Evolutionary conservation across 1,140 invertebrate genomes (phyloP).

Genomic region (Macrobrachium nipponense): DNA sequence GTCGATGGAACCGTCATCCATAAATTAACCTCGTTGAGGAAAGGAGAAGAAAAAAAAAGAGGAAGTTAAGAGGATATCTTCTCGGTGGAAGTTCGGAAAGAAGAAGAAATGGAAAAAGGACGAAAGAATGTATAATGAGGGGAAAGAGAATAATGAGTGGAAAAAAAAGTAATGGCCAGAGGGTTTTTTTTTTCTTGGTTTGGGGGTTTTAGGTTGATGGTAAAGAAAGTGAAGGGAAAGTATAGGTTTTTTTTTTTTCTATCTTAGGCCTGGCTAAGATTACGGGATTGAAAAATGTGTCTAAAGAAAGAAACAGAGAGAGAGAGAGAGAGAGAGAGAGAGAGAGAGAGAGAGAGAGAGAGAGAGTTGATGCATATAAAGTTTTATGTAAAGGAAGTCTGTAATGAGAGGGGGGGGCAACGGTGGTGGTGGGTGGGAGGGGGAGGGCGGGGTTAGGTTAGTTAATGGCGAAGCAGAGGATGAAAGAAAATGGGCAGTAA

Average conservation of each 20-base stretch:
- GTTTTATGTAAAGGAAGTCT: background rate
- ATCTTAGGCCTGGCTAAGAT: background rate
- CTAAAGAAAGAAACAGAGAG: background rate
- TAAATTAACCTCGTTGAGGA: too few species aligned
- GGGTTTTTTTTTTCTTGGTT: too few species aligned
- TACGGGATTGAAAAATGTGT: background rate
- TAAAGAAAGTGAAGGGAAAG: too few species aligned
- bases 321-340: background rate
- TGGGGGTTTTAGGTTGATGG: too few species aligned
- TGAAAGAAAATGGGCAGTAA: background rate
- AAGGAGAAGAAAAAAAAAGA: background rate
- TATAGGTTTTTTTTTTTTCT: too few species aligned
- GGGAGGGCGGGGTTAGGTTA: background rate
- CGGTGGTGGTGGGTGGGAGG: background rate
- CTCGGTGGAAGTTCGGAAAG: too few species aligned
- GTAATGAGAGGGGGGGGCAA: background rate
- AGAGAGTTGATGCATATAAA: background rate
- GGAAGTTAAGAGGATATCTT: too few species aligned
- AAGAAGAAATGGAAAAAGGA: too few species aligned
- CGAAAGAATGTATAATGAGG: too few species aligned
- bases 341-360: background rate
- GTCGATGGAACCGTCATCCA: too few species aligned
- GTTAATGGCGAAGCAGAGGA: background rate
- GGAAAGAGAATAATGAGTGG: too few species aligned
- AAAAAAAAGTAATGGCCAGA: too few species aligned